These are phyloP conservation scores for Synergus itoensis DNA, from an alignment of 2,888 invertebrate species.

Conservation along the genomic window DNA sequence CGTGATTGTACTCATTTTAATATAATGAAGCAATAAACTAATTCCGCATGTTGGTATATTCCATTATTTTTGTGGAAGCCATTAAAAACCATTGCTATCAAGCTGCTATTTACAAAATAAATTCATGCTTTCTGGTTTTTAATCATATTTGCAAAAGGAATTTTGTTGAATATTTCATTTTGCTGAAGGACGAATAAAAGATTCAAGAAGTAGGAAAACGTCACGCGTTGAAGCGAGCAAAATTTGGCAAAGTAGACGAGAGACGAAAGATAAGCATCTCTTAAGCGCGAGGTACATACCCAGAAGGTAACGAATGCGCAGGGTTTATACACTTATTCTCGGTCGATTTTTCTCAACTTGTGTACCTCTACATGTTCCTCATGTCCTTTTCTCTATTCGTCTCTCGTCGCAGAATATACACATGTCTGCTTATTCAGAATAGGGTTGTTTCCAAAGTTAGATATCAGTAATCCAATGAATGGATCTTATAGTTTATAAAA, in stretches of 20 bases:
- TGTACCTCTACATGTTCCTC: neutral
- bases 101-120: too few species aligned
- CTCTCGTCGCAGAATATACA: neutral
- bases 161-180: neutral
- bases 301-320: constrained; percentile 35
- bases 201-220: neutral
- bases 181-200: neutral
- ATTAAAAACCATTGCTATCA: neutral
- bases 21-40: constrained; percentile 3
- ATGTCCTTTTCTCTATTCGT: neutral
- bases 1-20: constrained; percentile 24
- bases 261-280: constrained; percentile 24
- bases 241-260: constrained; percentile 12
- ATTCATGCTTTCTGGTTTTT: neutral
- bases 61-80: neutral
- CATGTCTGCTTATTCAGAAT: neutral
- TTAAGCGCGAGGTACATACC: constrained; percentile 39
- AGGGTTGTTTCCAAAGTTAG: too few species aligned
- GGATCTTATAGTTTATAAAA: too few species aligned
- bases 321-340: constrained; percentile 9
- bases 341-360: constrained; percentile 42
- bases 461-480: too few species aligned
- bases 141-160: too few species aligned
- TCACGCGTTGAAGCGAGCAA: neutral
- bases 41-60: neutral